Evolutionary conservation across 1,140 invertebrate genomes (phyloP), one percentile per base, ranked within the genome.

Genomic region (Calephelis nemesis): DNA sequence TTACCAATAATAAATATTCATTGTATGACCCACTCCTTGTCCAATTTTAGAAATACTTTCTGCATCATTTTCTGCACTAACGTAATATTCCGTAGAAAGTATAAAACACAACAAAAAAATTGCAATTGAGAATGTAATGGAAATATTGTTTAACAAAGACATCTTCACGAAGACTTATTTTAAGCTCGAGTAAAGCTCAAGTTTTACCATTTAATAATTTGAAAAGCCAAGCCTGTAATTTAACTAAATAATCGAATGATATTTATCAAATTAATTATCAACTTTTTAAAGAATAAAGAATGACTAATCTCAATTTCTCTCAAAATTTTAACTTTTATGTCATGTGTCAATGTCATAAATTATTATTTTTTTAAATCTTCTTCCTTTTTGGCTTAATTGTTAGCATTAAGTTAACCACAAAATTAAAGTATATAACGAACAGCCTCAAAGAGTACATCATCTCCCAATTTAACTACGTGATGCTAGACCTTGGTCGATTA

Each of bases 1-100:
- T 91, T 90, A 96, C 96, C 96, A 96, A 82, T 96, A 96, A 75
- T 95, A 93, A 86, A 96, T 96, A 91, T 95, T 96, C 87, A 96
- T 94, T 15, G 95, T 96, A 74, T 95, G 95, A 13, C 94, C 94
- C 45, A 95, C 93, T 76, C 93, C 93, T 79, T 92, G 88, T 45
- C 93, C 92, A 69, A 94, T 92, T 91, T 94, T 94, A 62, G 84
- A 75, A 74, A 90, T 85, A 70, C 87, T 86, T 73, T 88, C 88
- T 42, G 74, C 81, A 66, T 91, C 87, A 77, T 89, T 85, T 75
- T 91, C 84, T 30, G 78, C 85, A 69, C 75, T 54, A 47, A 82
- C 82, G 71, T 77, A 81, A 65, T 79, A 83, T 71, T 85, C 74
- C 65, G 75, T 67, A 47, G 78, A 82, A 72, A 88, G 75, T 71